Percentiles rank a stretch among this genome's conserved stretches.
These are phyloP conservation scores for Tuta absoluta DNA, from an alignment of 2,888 invertebrate species.

Conservation along the genomic window DNA sequence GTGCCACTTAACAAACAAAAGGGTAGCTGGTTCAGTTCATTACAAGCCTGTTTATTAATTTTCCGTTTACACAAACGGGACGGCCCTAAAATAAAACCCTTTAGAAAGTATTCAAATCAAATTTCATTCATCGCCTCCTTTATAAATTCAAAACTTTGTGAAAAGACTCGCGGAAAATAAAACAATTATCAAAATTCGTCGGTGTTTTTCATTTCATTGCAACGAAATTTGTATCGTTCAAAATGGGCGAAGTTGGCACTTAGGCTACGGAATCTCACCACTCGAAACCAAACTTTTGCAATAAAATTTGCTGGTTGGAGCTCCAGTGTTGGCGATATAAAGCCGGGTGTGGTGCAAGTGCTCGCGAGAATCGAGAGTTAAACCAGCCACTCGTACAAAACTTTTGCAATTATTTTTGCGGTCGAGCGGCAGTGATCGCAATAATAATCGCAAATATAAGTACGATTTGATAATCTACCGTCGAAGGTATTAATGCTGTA, in stretches of 20 bases:
- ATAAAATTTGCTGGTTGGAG: conserved; percentile 49
- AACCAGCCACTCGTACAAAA: background rate
- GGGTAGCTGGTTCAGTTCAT: background rate
- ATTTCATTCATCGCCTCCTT: background rate
- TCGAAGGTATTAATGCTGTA: too few species aligned
- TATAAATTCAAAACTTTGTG: background rate
- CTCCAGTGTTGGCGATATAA: conserved; percentile 30
- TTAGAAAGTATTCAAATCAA: conserved; percentile 1
- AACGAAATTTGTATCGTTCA: conserved; percentile 61
- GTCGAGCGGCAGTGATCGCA: background rate
- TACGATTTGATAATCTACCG: too few species aligned
- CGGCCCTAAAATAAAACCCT: background rate
- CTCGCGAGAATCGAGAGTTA: conserved; percentile 25
- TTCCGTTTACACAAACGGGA: background rate
- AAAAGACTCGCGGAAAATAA: conserved; percentile 11
- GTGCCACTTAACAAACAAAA: too few species aligned
- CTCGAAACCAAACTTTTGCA: conserved; percentile 63
- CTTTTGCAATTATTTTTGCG: background rate
- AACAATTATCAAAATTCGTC: conserved; percentile 27
- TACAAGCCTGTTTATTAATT: background rate
- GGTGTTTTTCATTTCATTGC: conserved; percentile 63
- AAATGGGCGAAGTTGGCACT: conserved; percentile 61
- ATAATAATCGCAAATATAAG: too few species aligned
- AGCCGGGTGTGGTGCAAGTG: conserved; percentile 32
- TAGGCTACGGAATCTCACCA: conserved; percentile 48